Percentiles rank a stretch among this genome's conserved stretches.
phyloP scores from a whole-genome alignment of 2,797 vertebrate species.

The Pangasius djambal region DNA sequence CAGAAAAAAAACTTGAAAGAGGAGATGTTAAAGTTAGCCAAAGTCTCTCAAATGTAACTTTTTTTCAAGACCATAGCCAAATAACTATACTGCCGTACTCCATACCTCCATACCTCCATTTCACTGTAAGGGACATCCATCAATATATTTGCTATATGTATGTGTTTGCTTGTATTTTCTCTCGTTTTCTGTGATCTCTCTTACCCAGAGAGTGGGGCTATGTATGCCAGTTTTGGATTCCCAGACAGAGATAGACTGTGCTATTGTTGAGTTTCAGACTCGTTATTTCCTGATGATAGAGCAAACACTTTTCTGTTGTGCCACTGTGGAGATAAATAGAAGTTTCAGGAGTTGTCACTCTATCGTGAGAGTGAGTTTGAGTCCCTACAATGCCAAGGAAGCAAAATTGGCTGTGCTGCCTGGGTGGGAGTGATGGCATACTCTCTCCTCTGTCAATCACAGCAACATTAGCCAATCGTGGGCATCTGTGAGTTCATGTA shows the following conservation, averaged over 20 bases:
- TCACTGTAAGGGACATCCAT: background rate
- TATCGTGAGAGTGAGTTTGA: background rate
- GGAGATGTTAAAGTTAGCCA: slow-evolving; percentile 22
- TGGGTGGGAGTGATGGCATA: background rate
- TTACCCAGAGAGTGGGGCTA: background rate
- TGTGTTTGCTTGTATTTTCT: background rate
- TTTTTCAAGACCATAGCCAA: slow-evolving; percentile 24
- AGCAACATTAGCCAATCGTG: background rate
- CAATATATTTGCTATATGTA: background rate
- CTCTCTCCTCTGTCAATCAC: background rate
- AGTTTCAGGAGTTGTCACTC: background rate
- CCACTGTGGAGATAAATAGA: background rate
- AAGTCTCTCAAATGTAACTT: slow-evolving; percentile 35
- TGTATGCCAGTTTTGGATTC: background rate
- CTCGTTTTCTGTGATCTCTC: background rate
- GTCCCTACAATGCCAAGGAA: background rate
- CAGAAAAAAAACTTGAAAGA: slow-evolving; percentile 29
- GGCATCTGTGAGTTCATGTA: background rate
- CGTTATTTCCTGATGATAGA: background rate
- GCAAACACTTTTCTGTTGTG: background rate
- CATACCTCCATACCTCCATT: background rate
- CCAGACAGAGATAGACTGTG: background rate
- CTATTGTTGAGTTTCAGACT: background rate
- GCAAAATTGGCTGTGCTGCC: background rate
- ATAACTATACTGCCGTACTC: background rate